Evolutionary conservation across 2,797 vertebrate genomes (phyloP), one percentile per base, ranked within the genome.

Genomic region (Danio jaintianensis): DNA sequence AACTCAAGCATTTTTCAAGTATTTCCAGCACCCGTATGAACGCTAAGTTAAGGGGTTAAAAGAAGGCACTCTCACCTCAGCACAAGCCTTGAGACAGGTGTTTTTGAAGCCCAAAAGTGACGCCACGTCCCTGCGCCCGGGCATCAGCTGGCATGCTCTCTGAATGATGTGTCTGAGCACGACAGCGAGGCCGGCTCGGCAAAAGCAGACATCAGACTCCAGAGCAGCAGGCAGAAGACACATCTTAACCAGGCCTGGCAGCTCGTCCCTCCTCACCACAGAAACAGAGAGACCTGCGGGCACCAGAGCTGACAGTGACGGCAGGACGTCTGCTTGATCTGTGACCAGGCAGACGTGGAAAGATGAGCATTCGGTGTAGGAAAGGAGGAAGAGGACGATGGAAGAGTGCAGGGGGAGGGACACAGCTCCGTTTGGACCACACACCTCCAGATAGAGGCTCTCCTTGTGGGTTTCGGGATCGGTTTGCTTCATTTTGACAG

Each of bases 61-160:
- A 52, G 10, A 11, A 52, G 12, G 48, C 29, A 6, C 12, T 92
- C 95, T 93, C 70, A 99, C 98, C 94, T 99, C 98, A 45, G 97
- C 97, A 88, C 98, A 99, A 62, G 97, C 98, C 88, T 99, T 99
- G 84, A 99, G 91, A 83, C 98, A 99, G 18, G 98, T 99, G 91
- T 97, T 97, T 93, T 98, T 99, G 89, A 99, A 99, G 11, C 98
- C 98, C 84, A 99, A 86, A 75, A 99, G 94, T 47, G 95, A 94
- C 76, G 93, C 82, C 67, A 96, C 85, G 53, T 96, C 94, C 52
- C 91, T 95, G 78, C 93, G 96, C 5, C 91, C 90, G 1, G 95
- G 92, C 58, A 96, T 94, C 5, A 84, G 89, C 76, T 95, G 90
- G 0, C 91, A 86, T 0, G 94, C 93, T 80, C 90, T 95, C 86